A percentile compares a stretch with the other conserved stretches of the same genome.
Evolutionary conservation across 2,113 vertebrate genomes (phyloP).

Genomic region (Lepisosteus oculatus): DNA sequence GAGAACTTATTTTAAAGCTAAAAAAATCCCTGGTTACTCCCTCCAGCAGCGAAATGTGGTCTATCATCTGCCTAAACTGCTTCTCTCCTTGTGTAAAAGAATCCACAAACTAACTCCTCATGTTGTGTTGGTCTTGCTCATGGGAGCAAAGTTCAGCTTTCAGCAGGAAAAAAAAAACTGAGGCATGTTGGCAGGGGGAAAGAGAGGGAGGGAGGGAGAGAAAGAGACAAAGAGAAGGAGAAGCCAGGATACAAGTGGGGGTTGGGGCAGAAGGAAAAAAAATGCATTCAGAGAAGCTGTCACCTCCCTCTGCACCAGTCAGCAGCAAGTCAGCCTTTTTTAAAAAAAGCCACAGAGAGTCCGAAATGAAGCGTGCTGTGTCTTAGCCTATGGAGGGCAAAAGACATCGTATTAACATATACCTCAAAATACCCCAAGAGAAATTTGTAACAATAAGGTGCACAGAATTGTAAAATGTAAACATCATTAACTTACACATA

Average conservation of each 20-base stretch:
- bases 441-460: not conserved
- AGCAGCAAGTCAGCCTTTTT: slow-evolving; percentile 10
- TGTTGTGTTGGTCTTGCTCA: slow-evolving; percentile 17
- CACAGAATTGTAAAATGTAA: not conserved
- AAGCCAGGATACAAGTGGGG: slow-evolving; percentile 18
- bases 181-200: slow-evolving; percentile 25
- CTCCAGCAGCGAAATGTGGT: slow-evolving; percentile 2
- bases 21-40: slow-evolving; percentile 10
- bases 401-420: not conserved
- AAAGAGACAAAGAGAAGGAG: slow-evolving; percentile 12
- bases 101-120: slow-evolving; percentile 23
- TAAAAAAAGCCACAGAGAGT: not conserved
- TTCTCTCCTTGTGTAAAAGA: slow-evolving; percentile 14
- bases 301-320: slow-evolving; percentile 56
- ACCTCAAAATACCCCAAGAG: not conserved
- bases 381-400: not conserved
- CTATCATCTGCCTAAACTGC: slow-evolving; percentile 24
- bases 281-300: slow-evolving; percentile 22
- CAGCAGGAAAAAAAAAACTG: slow-evolving; percentile 40
- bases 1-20: not conserved
- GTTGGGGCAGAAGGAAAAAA: slow-evolving; percentile 12
- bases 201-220: not conserved
- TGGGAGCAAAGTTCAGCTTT: slow-evolving; percentile 34
- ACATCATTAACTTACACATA: too few relatives aligned
- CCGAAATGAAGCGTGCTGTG: not conserved